Base-by-base conservation (phyloP, 2,888 invertebrate genomes). In the Brachypterus glaber region DNA sequence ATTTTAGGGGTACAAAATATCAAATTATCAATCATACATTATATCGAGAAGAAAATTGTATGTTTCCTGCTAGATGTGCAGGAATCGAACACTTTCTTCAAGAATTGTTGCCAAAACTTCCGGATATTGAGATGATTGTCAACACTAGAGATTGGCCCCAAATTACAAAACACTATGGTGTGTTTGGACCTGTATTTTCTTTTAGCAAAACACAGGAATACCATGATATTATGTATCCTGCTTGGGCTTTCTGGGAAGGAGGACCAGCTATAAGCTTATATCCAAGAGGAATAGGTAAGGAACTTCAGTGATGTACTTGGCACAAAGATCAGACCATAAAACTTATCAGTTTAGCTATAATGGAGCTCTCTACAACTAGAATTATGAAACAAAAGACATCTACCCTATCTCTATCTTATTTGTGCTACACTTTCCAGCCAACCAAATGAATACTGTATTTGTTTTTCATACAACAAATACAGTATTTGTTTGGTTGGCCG, bases 241-340 rank as follows among this genome's bases (percentile, higher is more conserved):
- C 95, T 0, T 97, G 96, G 96, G 82, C 91, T 26, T 97, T 97
- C 65, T 93, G 95, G 93, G 91, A 91, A 67, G 96, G 96, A 16
- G 97, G 97, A 0, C 97, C 97, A 9, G 95, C 96, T 1, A 95
- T 96, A 50, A 78, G 83, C 24, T 68, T 93, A 7, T 93, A 95
- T 67, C 96, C 96, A 0, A 82, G 78, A 36, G 96, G 96, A 13
- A 77, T 96, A 45, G 66, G 66, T 62, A 50, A 49, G 21, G 21
- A 7, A n/a, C n/a, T n/a, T n/a, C n/a, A n/a, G n/a, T n/a, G 30
- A 30, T 29, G 29, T 16, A 27, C n/a, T 41, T 15, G 13, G n/a
- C n/a, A n/a, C n/a, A n/a, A n/a, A n/a, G n/a, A n/a, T n/a, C n/a
- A n/a, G n/a, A n/a, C n/a, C n/a, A n/a, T n/a, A n/a, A n/a, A n/a